Evolutionary conservation across 2,797 vertebrate species (phyloP), one percentile per base, ranked within the genome.

Genomic region (Megaceryle alcyon): DNA sequence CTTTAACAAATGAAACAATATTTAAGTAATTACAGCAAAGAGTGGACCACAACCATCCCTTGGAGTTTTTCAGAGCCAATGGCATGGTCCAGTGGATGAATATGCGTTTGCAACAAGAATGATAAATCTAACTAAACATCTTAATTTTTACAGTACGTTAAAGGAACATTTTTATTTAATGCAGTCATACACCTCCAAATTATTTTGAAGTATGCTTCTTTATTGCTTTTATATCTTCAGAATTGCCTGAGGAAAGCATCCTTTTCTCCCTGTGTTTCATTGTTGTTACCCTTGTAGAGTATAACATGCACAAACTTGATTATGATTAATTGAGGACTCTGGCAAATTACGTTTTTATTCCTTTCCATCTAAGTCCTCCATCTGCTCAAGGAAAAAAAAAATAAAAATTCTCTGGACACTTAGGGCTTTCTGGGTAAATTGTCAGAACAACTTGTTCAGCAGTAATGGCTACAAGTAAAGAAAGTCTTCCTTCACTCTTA

Each of bases 81-180:
- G 33, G 43, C 3, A 0, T 44, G 86, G 77, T 90, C 56, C 73
- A 85, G 75, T 61, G 75, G 81, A 88, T 94, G 86, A 88, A 93
- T 96, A 46, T 94, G 88, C 20, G 41, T 86, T 93, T 89, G 25
- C 84, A 97, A 86, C 54, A 94, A 85, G 89, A 96, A 85, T 96
- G 96, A 97, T 97, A 97, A 97, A 97, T 97, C 91, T 96, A 93
- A 82, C 86, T 90, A 97, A 97, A 91, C 89, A 92, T 90, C 94
- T 97, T 97, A 96, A 94, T 95, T 94, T 97, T 97, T 97, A 95
- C 54, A 96, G 86, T 95, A 94, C 14, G 65, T 97, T 97, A 97
- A 97, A 97, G 92, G 93, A 97, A 88, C 88, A 94, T 94, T 98
- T 97, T 97, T 97, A 97, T 97, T 96, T 97, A 97, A 93, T 86